Evolutionary conservation across 1,140 invertebrate genomes (phyloP).

Genomic region (Parasteatoda tepidariorum): DNA sequence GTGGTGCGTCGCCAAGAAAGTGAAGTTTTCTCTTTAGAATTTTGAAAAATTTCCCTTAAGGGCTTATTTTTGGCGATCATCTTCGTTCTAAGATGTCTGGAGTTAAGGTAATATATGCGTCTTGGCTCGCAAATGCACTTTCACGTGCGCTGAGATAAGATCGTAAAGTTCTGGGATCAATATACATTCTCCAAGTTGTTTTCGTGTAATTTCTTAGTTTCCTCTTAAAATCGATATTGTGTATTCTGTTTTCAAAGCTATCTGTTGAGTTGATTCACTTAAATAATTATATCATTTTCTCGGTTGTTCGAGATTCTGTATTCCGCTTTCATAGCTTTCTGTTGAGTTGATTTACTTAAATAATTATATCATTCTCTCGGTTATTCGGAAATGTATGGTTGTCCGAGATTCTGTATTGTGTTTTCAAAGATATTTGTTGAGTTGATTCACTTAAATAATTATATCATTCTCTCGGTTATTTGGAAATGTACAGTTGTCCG

Average conservation of each 20-base stretch:
- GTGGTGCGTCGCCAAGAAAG: not conserved
- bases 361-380: no score
- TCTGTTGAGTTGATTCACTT: not conserved
- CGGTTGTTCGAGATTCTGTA: not conserved
- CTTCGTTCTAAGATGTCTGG: not conserved
- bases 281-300: not conserved
- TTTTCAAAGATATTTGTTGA: no score
- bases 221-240: not conserved
- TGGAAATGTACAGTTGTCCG: no score
- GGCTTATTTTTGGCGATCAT: conserved; percentile 10
- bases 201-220: not conserved
- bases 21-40: not conserved
- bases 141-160: conserved; percentile 6
- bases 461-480: no score
- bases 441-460: no score
- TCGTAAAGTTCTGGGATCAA: conserved; percentile 24
- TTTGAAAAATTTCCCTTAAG: conserved; percentile 23
- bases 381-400: no score
- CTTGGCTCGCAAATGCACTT: conserved; percentile 31
- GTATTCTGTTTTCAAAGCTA: not conserved
- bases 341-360: not conserved
- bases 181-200: not conserved
- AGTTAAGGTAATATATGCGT: conserved; percentile 1
- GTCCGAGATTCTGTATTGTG: no score
- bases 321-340: not conserved